A percentile compares a stretch with the other conserved stretches of the same genome.
phyloP scores from a whole-genome alignment of 2,888 invertebrate genomes.

The Sesia apiformis region DNA sequence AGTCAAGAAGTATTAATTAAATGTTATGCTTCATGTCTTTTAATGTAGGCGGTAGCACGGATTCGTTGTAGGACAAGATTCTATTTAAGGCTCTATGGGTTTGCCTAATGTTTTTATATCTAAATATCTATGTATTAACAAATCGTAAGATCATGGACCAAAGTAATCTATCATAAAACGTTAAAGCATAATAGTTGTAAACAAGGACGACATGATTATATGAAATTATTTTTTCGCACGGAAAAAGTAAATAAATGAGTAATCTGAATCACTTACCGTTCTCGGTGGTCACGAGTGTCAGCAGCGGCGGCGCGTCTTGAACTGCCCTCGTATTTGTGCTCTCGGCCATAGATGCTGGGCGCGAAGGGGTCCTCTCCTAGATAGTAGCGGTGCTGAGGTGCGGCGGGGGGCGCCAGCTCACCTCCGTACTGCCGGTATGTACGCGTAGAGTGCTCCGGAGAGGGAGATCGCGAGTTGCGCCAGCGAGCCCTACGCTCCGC shows the following conservation, averaged over 20 bases:
- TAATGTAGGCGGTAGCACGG: slow-evolving; percentile 43
- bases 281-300: slow-evolving; percentile 58
- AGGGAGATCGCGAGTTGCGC: slow-evolving; percentile 75
- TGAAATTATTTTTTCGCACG: slow-evolving; percentile 10
- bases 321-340: slow-evolving; percentile 86
- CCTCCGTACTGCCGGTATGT: slow-evolving; percentile 69
- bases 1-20: slow-evolving; percentile 49
- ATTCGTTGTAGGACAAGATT: slow-evolving; percentile 46
- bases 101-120: slow-evolving; percentile 22
- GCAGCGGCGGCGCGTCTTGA: slow-evolving; percentile 59
- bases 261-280: slow-evolving; percentile 48
- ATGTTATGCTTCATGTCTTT: slow-evolving; percentile 29
- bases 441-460: slow-evolving; percentile 73
- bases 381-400: slow-evolving; percentile 85
- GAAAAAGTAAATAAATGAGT: slow-evolving; percentile 4
- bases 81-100: slow-evolving; percentile 46
- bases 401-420: slow-evolving; percentile 60
- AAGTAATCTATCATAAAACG: neutral
- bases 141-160: neutral
- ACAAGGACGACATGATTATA: slow-evolving; percentile 5
- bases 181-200: neutral
- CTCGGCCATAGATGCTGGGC: slow-evolving; percentile 87
- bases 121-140: neutral
- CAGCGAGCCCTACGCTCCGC: slow-evolving; percentile 78
- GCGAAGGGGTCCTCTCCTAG: slow-evolving; percentile 91